phyloP scores from a whole-genome alignment of 2,797 vertebrate species.

The Tympanoctomys barrerae region DNA sequence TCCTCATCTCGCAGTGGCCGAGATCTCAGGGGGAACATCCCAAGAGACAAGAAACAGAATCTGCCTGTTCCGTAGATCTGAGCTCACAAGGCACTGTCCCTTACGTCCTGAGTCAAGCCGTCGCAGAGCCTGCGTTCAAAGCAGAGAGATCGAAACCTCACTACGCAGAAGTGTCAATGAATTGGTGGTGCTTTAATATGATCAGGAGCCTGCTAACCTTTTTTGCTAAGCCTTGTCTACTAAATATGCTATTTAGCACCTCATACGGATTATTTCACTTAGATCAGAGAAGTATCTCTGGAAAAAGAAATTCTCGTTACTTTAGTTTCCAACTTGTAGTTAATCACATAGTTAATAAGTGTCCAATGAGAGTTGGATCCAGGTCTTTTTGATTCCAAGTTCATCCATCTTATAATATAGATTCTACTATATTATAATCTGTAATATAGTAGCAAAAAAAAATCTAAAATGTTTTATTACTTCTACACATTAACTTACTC shows the following conservation, averaged over 20 bases:
- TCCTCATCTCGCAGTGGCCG: background rate
- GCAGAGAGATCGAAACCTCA: background rate
- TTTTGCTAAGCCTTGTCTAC: background rate
- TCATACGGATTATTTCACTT: background rate
- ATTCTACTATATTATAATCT: background rate
- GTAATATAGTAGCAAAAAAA: background rate
- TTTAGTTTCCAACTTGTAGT: background rate
- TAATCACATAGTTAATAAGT: slow-evolving; percentile 2
- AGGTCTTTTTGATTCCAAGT: background rate
- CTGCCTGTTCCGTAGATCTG: background rate
- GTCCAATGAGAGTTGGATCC: background rate
- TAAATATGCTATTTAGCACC: background rate
- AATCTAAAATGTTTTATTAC: background rate
- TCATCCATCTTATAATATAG: background rate
- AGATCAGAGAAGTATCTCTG: background rate
- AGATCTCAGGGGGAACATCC: background rate
- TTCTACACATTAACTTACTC: background rate
- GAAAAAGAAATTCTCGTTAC: background rate
- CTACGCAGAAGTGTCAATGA: background rate
- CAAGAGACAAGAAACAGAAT: background rate
- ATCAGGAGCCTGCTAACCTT: background rate
- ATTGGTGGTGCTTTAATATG: background rate
- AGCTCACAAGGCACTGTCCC: background rate
- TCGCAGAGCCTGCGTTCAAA: background rate
- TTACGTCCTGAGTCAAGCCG: background rate